phyloP scores from a whole-genome alignment of 2,888 invertebrate species.

The Caenorhabditis uteleia region DNA sequence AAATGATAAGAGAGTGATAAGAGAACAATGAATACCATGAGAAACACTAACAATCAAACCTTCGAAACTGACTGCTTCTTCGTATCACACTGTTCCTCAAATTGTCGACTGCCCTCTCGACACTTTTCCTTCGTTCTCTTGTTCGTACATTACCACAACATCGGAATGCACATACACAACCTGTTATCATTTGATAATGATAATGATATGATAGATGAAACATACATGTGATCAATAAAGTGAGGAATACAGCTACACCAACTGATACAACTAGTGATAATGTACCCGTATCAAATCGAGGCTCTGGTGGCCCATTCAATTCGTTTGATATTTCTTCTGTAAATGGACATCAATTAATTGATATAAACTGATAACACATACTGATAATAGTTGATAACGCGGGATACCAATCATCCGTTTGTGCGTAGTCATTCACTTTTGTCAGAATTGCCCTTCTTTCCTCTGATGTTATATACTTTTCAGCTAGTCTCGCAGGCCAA shows the following conservation, averaged over 20 bases:
- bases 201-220: background rate
- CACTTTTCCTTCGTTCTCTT: constrained; percentile 46
- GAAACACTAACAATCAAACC: constrained; percentile 43
- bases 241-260: constrained; percentile 62
- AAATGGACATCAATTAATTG: constrained; percentile 14
- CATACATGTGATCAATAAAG: constrained; percentile 65
- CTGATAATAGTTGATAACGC: constrained; percentile 61
- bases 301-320: constrained; percentile 64
- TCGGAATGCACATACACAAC: constrained; percentile 69
- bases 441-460: constrained; percentile 61
- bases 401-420: constrained; percentile 63
- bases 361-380: constrained; percentile 16
- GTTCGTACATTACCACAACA: constrained; percentile 66
- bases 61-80: constrained; percentile 55
- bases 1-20: constrained; percentile 10
- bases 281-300: constrained; percentile 61
- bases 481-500: constrained; percentile 67
- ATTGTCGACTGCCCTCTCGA: constrained; percentile 54
- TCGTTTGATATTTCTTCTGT: constrained; percentile 61
- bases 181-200: too few species aligned
- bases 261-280: constrained; percentile 64
- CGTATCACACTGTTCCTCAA: constrained; percentile 54
- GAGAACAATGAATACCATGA: constrained; percentile 15
- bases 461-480: constrained; percentile 62
- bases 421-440: constrained; percentile 63